Conservation (phyloP, 2,113 vertebrate species). For the Pavo muticus region DNA sequence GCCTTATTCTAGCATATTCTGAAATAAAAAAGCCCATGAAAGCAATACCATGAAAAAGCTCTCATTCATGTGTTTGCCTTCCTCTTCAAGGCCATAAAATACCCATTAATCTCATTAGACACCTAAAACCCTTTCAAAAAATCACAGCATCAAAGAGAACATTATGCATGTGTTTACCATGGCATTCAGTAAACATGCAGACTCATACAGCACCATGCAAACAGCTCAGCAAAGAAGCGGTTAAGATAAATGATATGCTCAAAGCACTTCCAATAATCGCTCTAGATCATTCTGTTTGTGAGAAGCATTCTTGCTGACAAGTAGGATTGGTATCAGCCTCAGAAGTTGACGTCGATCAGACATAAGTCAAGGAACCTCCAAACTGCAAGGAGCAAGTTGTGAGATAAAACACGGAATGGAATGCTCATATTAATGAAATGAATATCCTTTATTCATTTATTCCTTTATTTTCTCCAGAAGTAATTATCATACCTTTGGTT, state of each 20-base stretch:
- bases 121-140: neutral
- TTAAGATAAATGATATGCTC: neutral
- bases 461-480: neutral
- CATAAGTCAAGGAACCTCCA: conserved; percentile 17
- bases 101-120: neutral
- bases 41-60: neutral
- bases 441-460: neutral
- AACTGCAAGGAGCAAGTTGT: neutral
- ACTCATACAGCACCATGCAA: conserved; percentile 44
- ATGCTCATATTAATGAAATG: neutral
- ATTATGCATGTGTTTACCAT: neutral
- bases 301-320: neutral
- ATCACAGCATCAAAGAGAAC: neutral
- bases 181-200: conserved; percentile 44
- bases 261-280: neutral
- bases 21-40: conserved; percentile 1
- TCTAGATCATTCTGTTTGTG: neutral
- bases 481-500: conserved; percentile 31
- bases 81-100: neutral
- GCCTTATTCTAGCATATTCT: neutral
- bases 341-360: neutral
- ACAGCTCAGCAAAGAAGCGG: conserved; percentile 24
- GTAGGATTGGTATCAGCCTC: neutral
- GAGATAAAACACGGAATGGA: neutral
- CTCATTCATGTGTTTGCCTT: neutral